Conservation (phyloP, 1,140 invertebrate species). For the Gonioctena quinquepunctata region DNA sequence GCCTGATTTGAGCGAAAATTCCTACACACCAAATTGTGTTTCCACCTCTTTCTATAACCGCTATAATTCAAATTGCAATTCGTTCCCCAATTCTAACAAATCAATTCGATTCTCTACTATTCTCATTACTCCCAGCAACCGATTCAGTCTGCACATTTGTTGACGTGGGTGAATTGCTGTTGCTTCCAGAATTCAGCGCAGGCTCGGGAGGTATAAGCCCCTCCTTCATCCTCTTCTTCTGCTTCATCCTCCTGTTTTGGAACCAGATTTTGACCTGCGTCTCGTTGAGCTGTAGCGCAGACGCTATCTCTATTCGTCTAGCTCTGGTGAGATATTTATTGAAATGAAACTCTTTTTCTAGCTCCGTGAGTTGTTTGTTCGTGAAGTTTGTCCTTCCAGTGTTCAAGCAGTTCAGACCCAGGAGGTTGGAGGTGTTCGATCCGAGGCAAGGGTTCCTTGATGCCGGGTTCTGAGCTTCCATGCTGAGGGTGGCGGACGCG, state of each 20-base stretch:
- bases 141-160: slow-evolving; percentile 48
- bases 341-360: slow-evolving; percentile 99
- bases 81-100: too few species aligned
- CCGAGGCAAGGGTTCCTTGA: slow-evolving; percentile 45
- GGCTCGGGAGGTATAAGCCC: slow-evolving; percentile 73
- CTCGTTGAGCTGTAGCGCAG: slow-evolving; percentile 93
- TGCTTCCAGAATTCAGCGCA: slow-evolving; percentile 39
- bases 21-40: too few species aligned
- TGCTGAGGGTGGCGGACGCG: slow-evolving; percentile 26
- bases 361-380: slow-evolving; percentile 97
- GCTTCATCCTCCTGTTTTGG: slow-evolving; percentile 91
- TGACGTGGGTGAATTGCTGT: slow-evolving; percentile 55
- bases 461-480: slow-evolving; percentile 46
- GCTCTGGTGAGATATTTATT: slow-evolving; percentile 98
- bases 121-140: slow-evolving; percentile 62
- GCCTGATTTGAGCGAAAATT: too few species aligned
- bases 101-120: slow-evolving; percentile 66
- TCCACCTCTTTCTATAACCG: too few species aligned
- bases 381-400: slow-evolving; percentile 97
- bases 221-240: slow-evolving; percentile 92
- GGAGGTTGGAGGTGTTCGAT: slow-evolving; percentile 50
- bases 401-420: slow-evolving; percentile 64
- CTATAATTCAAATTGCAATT: too few species aligned
- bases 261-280: slow-evolving; percentile 95
- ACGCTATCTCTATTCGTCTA: slow-evolving; percentile 95